Evolutionary conservation across 2,888 invertebrate genomes (phyloP).

Genomic region (Troides helena): DNA sequence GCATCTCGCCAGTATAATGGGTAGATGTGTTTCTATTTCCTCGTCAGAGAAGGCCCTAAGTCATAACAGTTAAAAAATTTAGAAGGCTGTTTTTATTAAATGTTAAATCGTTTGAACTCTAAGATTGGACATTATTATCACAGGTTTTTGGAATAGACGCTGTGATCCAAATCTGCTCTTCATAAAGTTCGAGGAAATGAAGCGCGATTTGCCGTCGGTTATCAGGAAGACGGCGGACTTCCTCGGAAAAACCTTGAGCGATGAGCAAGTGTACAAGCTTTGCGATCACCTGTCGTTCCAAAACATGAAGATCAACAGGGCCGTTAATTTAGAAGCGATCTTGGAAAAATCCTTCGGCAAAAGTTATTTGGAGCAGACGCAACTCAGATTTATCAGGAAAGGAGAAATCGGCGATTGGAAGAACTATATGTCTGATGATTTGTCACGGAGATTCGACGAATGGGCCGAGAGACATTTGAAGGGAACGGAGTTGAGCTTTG

Average conservation of each 20-base stretch:
- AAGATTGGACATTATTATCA: not conserved
- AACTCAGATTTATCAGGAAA: conserved; percentile 85
- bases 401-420: conserved; percentile 91
- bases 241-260: conserved; percentile 83
- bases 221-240: conserved; percentile 86
- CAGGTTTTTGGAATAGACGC: conserved; percentile 85
- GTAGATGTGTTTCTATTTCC: too few relatives aligned
- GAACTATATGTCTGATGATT: conserved; percentile 86
- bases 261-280: conserved; percentile 84
- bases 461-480: conserved; percentile 83
- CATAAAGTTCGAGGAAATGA: conserved; percentile 91
- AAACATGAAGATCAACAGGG: conserved; percentile 90
- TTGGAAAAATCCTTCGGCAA: conserved; percentile 77
- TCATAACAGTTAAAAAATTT: too few relatives aligned
- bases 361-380: conserved; percentile 70
- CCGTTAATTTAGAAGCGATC: conserved; percentile 86
- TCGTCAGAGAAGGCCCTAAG: too few relatives aligned
- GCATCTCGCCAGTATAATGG: too few relatives aligned
- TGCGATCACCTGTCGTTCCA: conserved; percentile 88
- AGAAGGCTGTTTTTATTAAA: too few relatives aligned
- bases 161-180: conserved; percentile 87
- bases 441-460: conserved; percentile 85
- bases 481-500: conserved; percentile 82
- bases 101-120: too few relatives aligned
- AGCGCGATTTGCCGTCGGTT: conserved; percentile 83